Base-by-base conservation (phyloP, 2,797 vertebrate species). In the Pampus argenteus region DNA sequence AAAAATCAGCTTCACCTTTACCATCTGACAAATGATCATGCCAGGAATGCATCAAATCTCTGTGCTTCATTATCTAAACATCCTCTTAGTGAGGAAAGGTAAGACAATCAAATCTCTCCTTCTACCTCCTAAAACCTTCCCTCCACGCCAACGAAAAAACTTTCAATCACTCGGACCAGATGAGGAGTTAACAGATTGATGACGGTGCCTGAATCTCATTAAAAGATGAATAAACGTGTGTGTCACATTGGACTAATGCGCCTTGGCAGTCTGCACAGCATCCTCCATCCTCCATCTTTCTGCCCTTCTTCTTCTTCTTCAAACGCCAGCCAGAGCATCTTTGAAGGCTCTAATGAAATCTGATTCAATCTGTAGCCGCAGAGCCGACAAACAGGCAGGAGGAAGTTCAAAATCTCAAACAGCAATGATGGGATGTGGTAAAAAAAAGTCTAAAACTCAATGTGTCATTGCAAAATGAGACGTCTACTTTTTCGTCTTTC, bases 281-380 rank as follows among this genome's bases (percentile, higher is more conserved):
- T 65, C 50, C n/a, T n/a, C n/a, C n/a, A n/a, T 74, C 49, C 6
- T 51, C 58, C 22, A 9, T 68, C 55, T 42, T 60, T 44, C 36
- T 54, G 38, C 9, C 45, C 1, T 62, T 31, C 26, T 1, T 38
- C 26, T 1, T 38, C 59, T 72, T 78, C 34, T 36, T 36, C 61
- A 74, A 80, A 59, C 18, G 6, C 8, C 6, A 13, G 47, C 50
- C 67, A 58, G 49, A 62, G 26, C 75, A 36, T 65, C 56, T 88
- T 76, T 79, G n/a, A 76, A 76, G 52, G 54, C 36, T 70, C 28
- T 71, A 84, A 88, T 82, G 42, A 77, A 77, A 68, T 77, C 77
- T 82, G 66, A 15, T 65, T 78, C 9, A 36, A 38, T 38, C 63
- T 62, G 63, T 66, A 47, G 64, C 71, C 71, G 34, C 71, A 63